Percentiles rank a stretch among this genome's conserved stretches.
These are phyloP conservation scores for Halictus rubicundus DNA, from an alignment of 1,140 invertebrate species.

Conservation along the genomic window DNA sequence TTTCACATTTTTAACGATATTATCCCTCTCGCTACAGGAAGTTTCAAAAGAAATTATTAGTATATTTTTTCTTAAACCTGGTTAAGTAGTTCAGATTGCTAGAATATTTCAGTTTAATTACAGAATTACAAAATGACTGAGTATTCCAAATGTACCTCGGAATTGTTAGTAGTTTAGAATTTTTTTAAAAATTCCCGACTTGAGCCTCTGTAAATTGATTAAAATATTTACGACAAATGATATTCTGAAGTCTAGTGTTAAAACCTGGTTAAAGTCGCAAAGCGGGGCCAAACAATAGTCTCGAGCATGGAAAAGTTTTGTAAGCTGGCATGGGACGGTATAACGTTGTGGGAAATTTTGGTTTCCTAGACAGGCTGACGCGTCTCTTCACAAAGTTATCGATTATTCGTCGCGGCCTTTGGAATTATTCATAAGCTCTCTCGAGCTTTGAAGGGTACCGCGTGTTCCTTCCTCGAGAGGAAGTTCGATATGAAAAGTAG, in stretches of 20 bases:
- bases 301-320: slow-evolving; percentile 37
- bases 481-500: slow-evolving; percentile 65
- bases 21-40: too few species aligned
- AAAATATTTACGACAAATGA: too few species aligned
- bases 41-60: not conserved
- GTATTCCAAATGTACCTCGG: too few species aligned
- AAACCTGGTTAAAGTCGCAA: not conserved
- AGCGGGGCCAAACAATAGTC: not conserved
- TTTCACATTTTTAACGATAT: too few species aligned
- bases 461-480: slow-evolving; percentile 63
- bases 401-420: slow-evolving; percentile 69
- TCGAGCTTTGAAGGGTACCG: slow-evolving; percentile 69
- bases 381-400: slow-evolving; percentile 71
- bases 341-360: slow-evolving; percentile 46
- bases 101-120: too few species aligned
- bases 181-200: too few species aligned
- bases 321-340: not conserved
- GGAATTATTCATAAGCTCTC: slow-evolving; percentile 77
- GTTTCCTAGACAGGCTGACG: slow-evolving; percentile 50
- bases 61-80: too few species aligned
- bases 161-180: too few species aligned
- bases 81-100: too few species aligned
- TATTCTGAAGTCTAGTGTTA: too few species aligned
- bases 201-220: too few species aligned
- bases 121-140: too few species aligned